Evolutionary conservation across 1,140 invertebrate genomes (phyloP), one percentile per base, ranked within the genome.

Genomic region (Druon quercuslanigerum): DNA sequence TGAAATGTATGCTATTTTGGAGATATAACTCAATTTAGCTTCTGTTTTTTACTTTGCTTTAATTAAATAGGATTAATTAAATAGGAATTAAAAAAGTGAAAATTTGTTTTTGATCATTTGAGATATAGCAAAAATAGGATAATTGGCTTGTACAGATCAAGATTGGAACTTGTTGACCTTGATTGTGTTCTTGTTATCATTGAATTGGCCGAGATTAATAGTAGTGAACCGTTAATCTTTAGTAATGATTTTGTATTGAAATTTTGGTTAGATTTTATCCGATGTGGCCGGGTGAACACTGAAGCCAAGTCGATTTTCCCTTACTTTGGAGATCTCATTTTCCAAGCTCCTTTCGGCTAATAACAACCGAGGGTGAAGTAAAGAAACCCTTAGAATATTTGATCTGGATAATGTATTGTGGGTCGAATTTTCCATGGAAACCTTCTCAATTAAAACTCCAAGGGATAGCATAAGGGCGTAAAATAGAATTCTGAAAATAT

Each of bases 261-360:
- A 83, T 83, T 83, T 80, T 77, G 82, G 79, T 80, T 83, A 79
- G 79, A 83, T 83, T 79, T 75, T 77, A 83, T 80, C 77, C 79
- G 77, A 75, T 80, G 79, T 82, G 78, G 79, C 79, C 78, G 78
- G 78, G 79, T 80, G 79, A 82, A 78, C 78, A 76, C 78, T 82
- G 78, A 80, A 82, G 81, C 76, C 79, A 80, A 79, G 81, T 82
- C 81, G 81, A 80, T 77, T 76, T 77, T 80, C 79, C 80, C 80
- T 82, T 77, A 70, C 72, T 77, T 74, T 77, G 71, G 76, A 73
- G 72, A 78, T 72, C 77, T 76, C 74, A 75, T 71, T 76, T 77
- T 56, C 75, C 77, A 74, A 73, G 71, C 78, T 71, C 76, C 79
- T 74, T 77, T 77, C 79, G 78, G 73, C 54, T 72, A 33, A 75